These are phyloP conservation scores for Ophonus ardosiacus DNA, from an alignment of 2,888 invertebrate species.

Conservation along the genomic window DNA sequence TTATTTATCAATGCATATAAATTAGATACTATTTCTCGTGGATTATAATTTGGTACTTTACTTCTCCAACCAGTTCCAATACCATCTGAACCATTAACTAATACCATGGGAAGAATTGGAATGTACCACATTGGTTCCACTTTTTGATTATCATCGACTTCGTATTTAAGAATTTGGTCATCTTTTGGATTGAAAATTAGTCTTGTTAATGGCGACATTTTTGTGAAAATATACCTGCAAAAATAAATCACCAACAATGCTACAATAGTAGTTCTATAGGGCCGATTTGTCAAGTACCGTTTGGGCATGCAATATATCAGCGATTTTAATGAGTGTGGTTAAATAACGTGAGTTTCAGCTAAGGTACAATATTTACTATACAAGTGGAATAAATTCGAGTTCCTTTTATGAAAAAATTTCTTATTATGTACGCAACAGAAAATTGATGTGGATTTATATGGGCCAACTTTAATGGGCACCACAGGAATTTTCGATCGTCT, in stretches of 20 bases:
- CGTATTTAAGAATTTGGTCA: constrained; percentile 90
- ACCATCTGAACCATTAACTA: constrained; percentile 98
- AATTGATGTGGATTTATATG: no score
- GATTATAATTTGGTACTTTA: constrained; percentile 97
- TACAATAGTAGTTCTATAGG: no score
- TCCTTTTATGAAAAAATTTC: no score
- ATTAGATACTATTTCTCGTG: constrained; percentile 92
- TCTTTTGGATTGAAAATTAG: constrained; percentile 93
- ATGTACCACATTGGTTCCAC: constrained; percentile 97
- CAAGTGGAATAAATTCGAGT: no score
- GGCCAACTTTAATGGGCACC: no score
- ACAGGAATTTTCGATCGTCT: no score
- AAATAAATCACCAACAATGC: background rate
- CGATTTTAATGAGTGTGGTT: no score
- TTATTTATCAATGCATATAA: constrained; percentile 89
- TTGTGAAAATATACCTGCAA: constrained; percentile 93
- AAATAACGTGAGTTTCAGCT: no score
- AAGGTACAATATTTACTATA: no score
- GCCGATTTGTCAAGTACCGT: no score
- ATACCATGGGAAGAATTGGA: constrained; percentile 96
- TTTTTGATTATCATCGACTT: constrained; percentile 95
- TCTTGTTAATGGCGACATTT: constrained; percentile 89
- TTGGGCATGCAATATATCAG: no score
- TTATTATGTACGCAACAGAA: no score
- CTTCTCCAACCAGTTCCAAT: constrained; percentile 99